Evolutionary conservation across 2,888 invertebrate species (phyloP).

Genomic region (Elegia similella): DNA sequence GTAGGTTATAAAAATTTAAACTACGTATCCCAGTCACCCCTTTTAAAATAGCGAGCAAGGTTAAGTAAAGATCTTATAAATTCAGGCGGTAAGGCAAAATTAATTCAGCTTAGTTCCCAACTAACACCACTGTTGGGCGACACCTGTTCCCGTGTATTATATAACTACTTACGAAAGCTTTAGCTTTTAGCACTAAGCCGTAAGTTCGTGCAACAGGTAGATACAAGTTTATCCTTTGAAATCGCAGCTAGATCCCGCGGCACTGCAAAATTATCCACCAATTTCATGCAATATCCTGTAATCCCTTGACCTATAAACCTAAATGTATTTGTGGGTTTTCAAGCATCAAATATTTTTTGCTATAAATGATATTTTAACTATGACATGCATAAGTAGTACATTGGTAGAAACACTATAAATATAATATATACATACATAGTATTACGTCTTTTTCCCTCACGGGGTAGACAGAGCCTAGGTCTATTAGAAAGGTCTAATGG

Average conservation of each 20-base stretch:
- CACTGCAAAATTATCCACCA: conserved; percentile 3
- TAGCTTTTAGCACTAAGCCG: conserved; percentile 41
- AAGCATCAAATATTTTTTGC: no score
- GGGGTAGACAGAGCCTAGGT: no score
- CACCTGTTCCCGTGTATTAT: conserved; percentile 46
- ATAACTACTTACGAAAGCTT: conserved; percentile 40
- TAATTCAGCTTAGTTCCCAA: conserved; percentile 34
- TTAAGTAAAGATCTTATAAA: background rate
- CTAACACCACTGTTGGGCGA: conserved; percentile 32
- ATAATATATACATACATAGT: no score
- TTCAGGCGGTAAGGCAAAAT: conserved; percentile 37
- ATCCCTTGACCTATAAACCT: background rate
- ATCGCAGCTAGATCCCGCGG: conserved; percentile 1
- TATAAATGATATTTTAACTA: no score
- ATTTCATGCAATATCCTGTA: background rate
- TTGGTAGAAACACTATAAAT: no score
- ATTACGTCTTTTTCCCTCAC: no score
- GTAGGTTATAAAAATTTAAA: no score
- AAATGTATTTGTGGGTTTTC: no score
- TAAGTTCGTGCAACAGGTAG: conserved; percentile 27
- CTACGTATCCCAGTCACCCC: no score
- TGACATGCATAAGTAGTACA: no score
- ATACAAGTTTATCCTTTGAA: conserved; percentile 7
- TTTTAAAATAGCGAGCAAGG: background rate
- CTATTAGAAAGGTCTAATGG: no score